Evolutionary conservation across 2,797 vertebrate species (phyloP).

Genomic region (Morelia viridis): DNA sequence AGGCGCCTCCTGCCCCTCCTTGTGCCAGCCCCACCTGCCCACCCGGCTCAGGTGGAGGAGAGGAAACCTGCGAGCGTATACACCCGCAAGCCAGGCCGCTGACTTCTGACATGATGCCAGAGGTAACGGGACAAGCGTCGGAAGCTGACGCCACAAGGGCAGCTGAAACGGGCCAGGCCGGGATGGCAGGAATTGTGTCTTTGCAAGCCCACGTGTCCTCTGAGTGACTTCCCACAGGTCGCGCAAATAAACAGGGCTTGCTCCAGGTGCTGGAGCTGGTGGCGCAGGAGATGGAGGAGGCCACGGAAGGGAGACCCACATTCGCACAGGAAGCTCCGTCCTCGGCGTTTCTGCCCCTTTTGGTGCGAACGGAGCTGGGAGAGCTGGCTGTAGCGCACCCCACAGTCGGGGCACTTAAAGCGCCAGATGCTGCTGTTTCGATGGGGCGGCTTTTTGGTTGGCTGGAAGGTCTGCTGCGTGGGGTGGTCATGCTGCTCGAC

Average conservation of each 20-base stretch:
- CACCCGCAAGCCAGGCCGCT: conserved; percentile 26
- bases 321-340: conserved; percentile 71
- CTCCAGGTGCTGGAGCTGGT: conserved; percentile 79
- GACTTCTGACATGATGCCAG: conserved; percentile 51
- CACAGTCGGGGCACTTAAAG: conserved; percentile 77
- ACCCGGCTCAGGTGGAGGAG: not conserved
- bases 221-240: conserved; percentile 77
- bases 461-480: not conserved
- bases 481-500: not conserved
- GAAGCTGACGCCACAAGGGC: conserved; percentile 43
- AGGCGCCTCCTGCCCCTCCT: not conserved
- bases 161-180: conserved; percentile 31
- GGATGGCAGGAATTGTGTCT: conserved; percentile 62
- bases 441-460: fast-evolving
- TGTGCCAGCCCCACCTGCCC: not conserved
- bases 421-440: not conserved
- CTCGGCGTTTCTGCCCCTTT: conserved; percentile 56
- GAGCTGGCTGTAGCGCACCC: conserved; percentile 71
- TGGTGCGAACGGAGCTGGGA: conserved; percentile 62
- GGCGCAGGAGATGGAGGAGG: conserved; percentile 77
- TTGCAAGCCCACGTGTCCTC: conserved; percentile 73
- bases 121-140: conserved; percentile 43
- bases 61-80: conserved; percentile 44
- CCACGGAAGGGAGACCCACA: conserved; percentile 77
- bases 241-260: conserved; percentile 76